A percentile compares a stretch with the other conserved stretches of the same genome.
phyloP scores from a whole-genome alignment of 2,888 invertebrate genomes.

The Xanthorhoe spadicearia region DNA sequence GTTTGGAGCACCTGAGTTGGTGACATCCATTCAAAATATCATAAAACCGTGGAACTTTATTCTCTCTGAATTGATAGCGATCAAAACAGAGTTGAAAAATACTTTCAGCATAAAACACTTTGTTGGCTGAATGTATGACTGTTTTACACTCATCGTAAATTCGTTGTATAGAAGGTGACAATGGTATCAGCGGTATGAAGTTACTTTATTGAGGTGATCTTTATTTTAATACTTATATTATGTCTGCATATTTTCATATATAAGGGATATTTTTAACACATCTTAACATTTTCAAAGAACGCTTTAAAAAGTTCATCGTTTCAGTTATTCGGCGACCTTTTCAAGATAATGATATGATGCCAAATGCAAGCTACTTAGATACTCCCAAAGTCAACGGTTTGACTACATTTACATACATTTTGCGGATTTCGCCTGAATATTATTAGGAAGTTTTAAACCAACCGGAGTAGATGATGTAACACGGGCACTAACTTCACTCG shows the following conservation, averaged over 20 bases:
- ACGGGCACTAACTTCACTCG: neutral
- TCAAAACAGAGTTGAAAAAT: constrained; percentile 53
- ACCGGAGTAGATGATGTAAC: constrained; percentile 16
- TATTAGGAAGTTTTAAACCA: constrained; percentile 29
- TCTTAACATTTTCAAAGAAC: neutral
- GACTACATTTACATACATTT: constrained; percentile 37
- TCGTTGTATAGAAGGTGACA: constrained; percentile 31
- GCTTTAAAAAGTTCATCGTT: constrained; percentile 1
- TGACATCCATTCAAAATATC: constrained; percentile 50
- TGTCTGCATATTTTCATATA: neutral
- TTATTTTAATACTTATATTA: neutral
- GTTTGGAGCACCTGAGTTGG: constrained; percentile 44
- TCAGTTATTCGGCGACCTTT: constrained; percentile 18
- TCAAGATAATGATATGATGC: constrained; percentile 27
- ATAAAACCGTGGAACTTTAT: constrained; percentile 50
- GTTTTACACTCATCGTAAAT: constrained; percentile 41
- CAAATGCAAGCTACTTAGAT: constrained; percentile 26
- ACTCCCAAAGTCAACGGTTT: constrained; percentile 30
- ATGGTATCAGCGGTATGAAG: constrained; percentile 17
- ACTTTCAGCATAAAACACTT: constrained; percentile 60
- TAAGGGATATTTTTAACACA: neutral
- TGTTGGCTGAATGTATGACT: constrained; percentile 39
- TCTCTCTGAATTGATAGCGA: constrained; percentile 55
- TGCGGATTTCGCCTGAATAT: constrained; percentile 29
- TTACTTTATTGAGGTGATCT: constrained; percentile 7